Evolutionary conservation across 2,888 invertebrate genomes (phyloP).

Genomic region (Scaptomyza polygonia): DNA sequence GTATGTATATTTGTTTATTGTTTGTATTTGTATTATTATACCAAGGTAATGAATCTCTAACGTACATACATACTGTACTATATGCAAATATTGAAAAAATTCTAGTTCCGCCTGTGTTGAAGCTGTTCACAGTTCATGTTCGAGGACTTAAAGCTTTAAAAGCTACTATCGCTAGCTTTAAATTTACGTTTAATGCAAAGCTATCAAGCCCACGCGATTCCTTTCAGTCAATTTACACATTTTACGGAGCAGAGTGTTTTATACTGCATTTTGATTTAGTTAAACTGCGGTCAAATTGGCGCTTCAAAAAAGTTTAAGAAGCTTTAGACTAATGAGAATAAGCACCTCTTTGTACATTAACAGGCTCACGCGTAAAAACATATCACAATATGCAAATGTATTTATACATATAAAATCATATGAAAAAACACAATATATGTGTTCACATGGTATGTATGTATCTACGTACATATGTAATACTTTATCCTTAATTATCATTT

Average conservation of each 20-base stretch:
- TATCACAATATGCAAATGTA: no score
- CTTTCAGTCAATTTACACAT: constrained; percentile 43
- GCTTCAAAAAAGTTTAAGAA: no score
- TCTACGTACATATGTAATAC: no score
- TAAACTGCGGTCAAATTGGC: background rate
- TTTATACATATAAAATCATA: no score
- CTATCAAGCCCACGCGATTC: constrained; percentile 41
- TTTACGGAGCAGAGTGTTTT: constrained; percentile 21
- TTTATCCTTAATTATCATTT: no score
- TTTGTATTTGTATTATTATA: background rate
- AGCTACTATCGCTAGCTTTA: constrained; percentile 46
- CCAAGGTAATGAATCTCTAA: constrained; percentile 16
- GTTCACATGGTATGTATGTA: no score
- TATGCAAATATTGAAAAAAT: constrained; percentile 20
- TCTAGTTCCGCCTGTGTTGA: constrained; percentile 23
- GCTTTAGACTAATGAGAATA: no score
- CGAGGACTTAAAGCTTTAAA: constrained; percentile 51
- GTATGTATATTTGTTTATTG: constrained; percentile 1
- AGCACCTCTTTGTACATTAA: no score
- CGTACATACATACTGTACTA: background rate
- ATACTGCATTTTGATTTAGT: constrained; percentile 2
- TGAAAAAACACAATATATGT: no score
- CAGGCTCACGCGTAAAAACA: no score
- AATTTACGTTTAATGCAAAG: constrained; percentile 42
- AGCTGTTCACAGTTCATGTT: constrained; percentile 32